These are phyloP conservation scores for Morus bassanus DNA, from an alignment of 2,797 vertebrate genomes.

Conservation along the genomic window DNA sequence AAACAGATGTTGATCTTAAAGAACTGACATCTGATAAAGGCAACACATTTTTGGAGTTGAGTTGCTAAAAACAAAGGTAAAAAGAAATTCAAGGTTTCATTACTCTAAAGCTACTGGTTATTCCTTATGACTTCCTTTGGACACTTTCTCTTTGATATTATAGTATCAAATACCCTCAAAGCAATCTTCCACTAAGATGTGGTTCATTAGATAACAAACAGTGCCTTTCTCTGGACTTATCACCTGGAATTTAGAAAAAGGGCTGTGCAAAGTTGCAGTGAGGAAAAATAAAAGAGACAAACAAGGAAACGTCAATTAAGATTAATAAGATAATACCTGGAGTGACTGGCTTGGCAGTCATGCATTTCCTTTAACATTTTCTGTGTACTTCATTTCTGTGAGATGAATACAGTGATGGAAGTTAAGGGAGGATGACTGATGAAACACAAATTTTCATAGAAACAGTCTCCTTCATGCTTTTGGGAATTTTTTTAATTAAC, in stretches of 20 bases:
- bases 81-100: background rate
- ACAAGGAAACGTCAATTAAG: constrained; percentile 41
- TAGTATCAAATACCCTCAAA: background rate
- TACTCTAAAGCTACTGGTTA: background rate
- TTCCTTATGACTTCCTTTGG: background rate
- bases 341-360: background rate
- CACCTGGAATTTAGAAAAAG: background rate
- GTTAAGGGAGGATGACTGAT: background rate
- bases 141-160: background rate
- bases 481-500: background rate
- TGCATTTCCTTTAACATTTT: background rate
- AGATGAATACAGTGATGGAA: background rate
- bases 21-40: background rate
- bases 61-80: background rate
- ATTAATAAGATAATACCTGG: background rate
- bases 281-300: background rate
- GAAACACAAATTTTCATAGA: background rate
- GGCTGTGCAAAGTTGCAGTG: background rate
- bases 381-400: background rate
- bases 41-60: background rate
- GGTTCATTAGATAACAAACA: background rate
- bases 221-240: background rate
- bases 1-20: background rate
- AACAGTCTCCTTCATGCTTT: background rate
- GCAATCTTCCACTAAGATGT: background rate